Evolutionary conservation across 1,140 invertebrate species (phyloP).

Genomic region (Drosophila obscura): DNA sequence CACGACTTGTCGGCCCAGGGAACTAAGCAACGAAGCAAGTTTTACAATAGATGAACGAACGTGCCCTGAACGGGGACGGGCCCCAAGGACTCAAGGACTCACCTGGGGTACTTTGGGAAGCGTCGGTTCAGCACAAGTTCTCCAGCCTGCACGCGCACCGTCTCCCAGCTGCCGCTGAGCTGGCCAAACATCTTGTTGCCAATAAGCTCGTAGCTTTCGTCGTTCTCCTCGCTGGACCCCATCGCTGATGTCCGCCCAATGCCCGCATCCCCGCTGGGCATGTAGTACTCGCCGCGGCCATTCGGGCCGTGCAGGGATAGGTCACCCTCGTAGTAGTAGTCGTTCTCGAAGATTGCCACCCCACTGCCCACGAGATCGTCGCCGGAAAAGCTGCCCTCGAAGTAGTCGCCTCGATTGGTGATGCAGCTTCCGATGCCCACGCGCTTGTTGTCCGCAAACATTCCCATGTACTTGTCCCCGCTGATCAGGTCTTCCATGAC

Average conservation of each 20-base stretch:
- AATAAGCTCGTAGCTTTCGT: conserved; percentile 60
- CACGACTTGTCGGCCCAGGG: conserved; percentile 62
- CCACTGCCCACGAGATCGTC: conserved; percentile 92
- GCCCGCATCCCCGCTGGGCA: conserved; percentile 85
- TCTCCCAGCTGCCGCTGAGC: conserved; percentile 91
- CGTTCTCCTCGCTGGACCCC: conserved; percentile 46
- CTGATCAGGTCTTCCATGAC: conserved; percentile 93
- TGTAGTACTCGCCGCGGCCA: conserved; percentile 92
- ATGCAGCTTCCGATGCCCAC: conserved; percentile 93
- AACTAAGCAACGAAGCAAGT: conserved; percentile 24
- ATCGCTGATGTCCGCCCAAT: background rate
- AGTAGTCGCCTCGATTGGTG: conserved; percentile 94
- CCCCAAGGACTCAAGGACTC: conserved; percentile 74
- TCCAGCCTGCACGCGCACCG: conserved; percentile 91
- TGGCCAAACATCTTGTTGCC: conserved; percentile 85
- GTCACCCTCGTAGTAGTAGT: conserved; percentile 94
- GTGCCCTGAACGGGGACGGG: background rate
- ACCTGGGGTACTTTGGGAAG: conserved; percentile 87
- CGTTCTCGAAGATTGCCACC: conserved; percentile 94
- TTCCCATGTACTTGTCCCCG: conserved; percentile 95
- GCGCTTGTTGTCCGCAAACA: conserved; percentile 92
- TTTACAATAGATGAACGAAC: background rate
- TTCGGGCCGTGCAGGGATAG: conserved; percentile 86
- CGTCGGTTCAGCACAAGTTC: conserved; percentile 88
- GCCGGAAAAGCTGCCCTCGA: conserved; percentile 92